A percentile compares a stretch with the other conserved stretches of the same genome.
Evolutionary conservation across 2,797 vertebrate species (phyloP).

Genomic region (Micromesistius poutassou): DNA sequence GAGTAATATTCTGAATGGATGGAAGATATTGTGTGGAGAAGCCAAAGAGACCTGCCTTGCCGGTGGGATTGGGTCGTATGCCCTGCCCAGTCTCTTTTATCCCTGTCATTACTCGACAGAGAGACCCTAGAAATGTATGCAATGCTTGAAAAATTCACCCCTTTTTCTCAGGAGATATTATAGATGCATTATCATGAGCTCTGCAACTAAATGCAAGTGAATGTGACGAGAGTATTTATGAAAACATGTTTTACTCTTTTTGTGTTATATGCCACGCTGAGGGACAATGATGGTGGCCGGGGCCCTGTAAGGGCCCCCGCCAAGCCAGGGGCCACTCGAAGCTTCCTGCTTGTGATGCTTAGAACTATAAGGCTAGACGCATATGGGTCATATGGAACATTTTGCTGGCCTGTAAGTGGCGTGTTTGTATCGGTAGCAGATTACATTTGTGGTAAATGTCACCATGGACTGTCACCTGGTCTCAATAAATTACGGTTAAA

Average conservation of each 20-base stretch:
- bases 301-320: slow-evolving; percentile 28
- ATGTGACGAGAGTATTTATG: slow-evolving; percentile 72
- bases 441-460: slow-evolving; percentile 56
- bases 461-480: slow-evolving; percentile 48
- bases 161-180: slow-evolving; percentile 80
- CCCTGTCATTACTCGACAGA: slow-evolving; percentile 68
- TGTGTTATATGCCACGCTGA: slow-evolving; percentile 58
- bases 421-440: slow-evolving; percentile 50
- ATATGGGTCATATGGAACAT: slow-evolving; percentile 59
- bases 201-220: slow-evolving; percentile 77
- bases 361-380: slow-evolving; percentile 67
- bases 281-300: slow-evolving; percentile 59
- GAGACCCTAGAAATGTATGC: slow-evolving; percentile 75
- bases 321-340: slow-evolving; percentile 51
- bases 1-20: slow-evolving; percentile 40
- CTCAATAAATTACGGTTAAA: slow-evolving; percentile 50
- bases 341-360: slow-evolving; percentile 64
- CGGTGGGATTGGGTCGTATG: slow-evolving; percentile 56
- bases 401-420: slow-evolving; percentile 47
- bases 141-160: slow-evolving; percentile 76
- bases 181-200: slow-evolving; percentile 75
- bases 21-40: slow-evolving; percentile 67
- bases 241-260: slow-evolving; percentile 63
- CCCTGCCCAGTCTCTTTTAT: slow-evolving; percentile 64
- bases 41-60: slow-evolving; percentile 78